Evolutionary conservation across 2,797 vertebrate species (phyloP), one percentile per base, ranked within the genome.

Genomic region (Anolis apletophallus): DNA sequence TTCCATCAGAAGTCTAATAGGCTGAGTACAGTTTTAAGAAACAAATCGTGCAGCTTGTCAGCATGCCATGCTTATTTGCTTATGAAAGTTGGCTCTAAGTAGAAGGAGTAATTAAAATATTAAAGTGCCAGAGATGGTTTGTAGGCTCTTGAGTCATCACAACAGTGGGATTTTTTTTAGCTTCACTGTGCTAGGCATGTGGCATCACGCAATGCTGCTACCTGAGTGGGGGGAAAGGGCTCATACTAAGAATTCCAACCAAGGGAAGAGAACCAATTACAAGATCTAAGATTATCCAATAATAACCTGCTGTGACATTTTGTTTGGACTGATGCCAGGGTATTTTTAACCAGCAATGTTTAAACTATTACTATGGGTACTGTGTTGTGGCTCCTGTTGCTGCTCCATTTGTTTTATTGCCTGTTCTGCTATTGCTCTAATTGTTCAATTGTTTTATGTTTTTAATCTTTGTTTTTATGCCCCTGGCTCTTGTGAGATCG

Each of bases 91-190:
- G 88, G 68, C 86, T 93, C 73, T 85, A 92, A 95, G 91, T 79
- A 88, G 92, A 93, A 94, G 85, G 6, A 83, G 79, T 93, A 86
- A 93, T 92, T 93, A 93, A 93, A 94, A 94, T 94, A 90, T 87
- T 93, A 91, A 87, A 91, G 84, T 88, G 87, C 83, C 23, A 90
- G 91, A 91, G 93, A 94, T 89, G 81, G 0, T 93, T 86, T 88
- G 80, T 84, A 94, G 93, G 85, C 86, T 93, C 54, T 91, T 95
- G 78, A 94, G 87, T 93, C 91, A 95, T 90, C 84, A 87, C 69
- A 81, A 92, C 32, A 61, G 12, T 69, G 92, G 92, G 71, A 82
- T 46, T 93, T 93, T 94, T 87, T 94, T 95, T 91, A 92, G 88
- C 32, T 71, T 40, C 73, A 89, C 7, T 54, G 86, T 81, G 73